phyloP scores from a whole-genome alignment of 2,113 vertebrate genomes.

The Rhinolophus ferrumequinum region DNA sequence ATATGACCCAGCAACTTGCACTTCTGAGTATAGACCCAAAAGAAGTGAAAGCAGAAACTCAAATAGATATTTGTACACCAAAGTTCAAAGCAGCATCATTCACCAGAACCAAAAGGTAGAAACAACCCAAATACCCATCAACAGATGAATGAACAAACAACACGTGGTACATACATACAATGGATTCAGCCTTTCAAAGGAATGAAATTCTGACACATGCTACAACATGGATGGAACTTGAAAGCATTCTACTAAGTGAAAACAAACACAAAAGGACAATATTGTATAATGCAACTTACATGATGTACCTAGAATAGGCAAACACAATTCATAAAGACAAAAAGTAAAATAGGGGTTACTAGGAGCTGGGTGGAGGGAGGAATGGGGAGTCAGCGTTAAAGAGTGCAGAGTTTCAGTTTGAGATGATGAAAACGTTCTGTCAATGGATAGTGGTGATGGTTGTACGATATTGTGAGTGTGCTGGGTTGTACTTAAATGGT shows the following conservation, averaged over 20 bases:
- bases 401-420: background rate
- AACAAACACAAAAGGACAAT: background rate
- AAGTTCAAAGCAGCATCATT: background rate
- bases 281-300: background rate
- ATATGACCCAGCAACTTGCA: background rate
- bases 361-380: background rate
- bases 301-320: background rate
- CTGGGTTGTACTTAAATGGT: background rate
- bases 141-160: background rate
- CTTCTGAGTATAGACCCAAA: background rate
- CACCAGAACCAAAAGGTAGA: background rate
- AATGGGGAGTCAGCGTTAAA: background rate
- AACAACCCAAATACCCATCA: background rate
- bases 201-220: background rate
- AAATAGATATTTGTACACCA: no score
- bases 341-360: background rate
- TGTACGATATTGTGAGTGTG: background rate
- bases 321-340: background rate
- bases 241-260: background rate
- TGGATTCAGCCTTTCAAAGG: background rate
- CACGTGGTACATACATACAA: background rate
- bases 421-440: background rate
- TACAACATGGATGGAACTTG: background rate
- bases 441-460: background rate
- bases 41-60: background rate